Evolutionary conservation across 2,113 vertebrate genomes (phyloP).

Genomic region (Sminthopsis crassicaudata): DNA sequence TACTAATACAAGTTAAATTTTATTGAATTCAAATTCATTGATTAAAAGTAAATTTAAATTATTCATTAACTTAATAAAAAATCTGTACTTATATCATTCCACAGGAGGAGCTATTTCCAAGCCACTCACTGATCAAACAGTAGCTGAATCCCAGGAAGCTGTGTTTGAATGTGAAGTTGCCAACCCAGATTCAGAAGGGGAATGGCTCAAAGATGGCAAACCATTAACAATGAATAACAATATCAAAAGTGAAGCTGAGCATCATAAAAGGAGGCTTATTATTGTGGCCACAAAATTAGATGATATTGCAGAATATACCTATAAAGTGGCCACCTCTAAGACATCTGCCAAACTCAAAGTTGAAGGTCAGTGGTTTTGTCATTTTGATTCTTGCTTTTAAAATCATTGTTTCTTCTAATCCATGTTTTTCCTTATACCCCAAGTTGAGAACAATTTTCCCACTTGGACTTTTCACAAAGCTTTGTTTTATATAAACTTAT

Average conservation of each 20-base stretch:
- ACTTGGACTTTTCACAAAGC: neutral
- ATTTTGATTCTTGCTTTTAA: slow-evolving; percentile 5
- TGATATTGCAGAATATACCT: slow-evolving; percentile 96
- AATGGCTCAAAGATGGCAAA: slow-evolving; percentile 93
- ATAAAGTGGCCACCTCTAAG: slow-evolving; percentile 96
- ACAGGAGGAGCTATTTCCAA: slow-evolving; percentile 96
- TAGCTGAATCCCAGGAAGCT: slow-evolving; percentile 95
- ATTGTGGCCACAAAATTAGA: slow-evolving; percentile 90
- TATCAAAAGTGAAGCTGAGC: slow-evolving; percentile 88
- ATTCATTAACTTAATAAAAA: neutral
- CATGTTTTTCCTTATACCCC: neutral
- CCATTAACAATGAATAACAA: slow-evolving; percentile 87
- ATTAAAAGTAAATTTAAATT: neutral
- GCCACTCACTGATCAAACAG: slow-evolving; percentile 93
- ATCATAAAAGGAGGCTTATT: slow-evolving; percentile 89
- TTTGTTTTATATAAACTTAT: neutral
- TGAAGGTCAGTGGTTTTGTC: slow-evolving; percentile 88
- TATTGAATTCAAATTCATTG: slow-evolving; percentile 40
- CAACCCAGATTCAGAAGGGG: slow-evolving; percentile 92
- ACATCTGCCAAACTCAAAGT: slow-evolving; percentile 95
- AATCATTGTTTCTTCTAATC: neutral
- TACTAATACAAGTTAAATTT: no score
- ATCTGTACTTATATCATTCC: slow-evolving; percentile 40
- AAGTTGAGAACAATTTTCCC: neutral
- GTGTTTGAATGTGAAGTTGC: slow-evolving; percentile 96